Evolutionary conservation across 2,797 vertebrate species (phyloP).

Genomic region (Falco rusticolus): DNA sequence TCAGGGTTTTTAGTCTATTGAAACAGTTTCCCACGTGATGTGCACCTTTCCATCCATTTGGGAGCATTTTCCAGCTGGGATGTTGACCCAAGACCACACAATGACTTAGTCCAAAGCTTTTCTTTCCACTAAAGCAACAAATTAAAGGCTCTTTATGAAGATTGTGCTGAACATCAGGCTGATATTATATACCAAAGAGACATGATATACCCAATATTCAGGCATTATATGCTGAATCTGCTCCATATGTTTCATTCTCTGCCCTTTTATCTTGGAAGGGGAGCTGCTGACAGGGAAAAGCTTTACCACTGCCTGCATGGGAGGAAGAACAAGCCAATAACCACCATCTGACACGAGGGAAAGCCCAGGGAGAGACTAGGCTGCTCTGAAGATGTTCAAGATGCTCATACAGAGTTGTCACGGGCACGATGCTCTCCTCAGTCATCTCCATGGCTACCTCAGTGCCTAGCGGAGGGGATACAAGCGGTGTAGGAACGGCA

Average conservation of each 20-base stretch:
- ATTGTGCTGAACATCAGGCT: background rate
- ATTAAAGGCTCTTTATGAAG: background rate
- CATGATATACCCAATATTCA: background rate
- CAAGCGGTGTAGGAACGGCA: accelerated
- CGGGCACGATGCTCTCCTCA: background rate
- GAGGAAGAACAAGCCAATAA: background rate
- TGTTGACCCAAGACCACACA: accelerated
- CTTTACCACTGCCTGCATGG: accelerated
- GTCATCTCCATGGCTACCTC: conserved; percentile 22
- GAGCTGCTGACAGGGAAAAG: background rate
- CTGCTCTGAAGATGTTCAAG: background rate
- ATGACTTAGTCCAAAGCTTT: background rate
- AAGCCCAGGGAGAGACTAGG: background rate
- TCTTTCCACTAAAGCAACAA: background rate
- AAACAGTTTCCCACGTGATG: accelerated
- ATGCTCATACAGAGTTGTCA: conserved; percentile 8
- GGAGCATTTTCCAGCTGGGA: background rate
- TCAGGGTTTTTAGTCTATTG: background rate
- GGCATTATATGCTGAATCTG: background rate
- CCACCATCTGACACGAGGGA: background rate
- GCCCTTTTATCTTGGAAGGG: background rate
- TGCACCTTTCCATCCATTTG: background rate
- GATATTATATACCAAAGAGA: background rate
- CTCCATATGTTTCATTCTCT: background rate
- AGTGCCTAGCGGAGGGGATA: background rate